Evolutionary conservation across 1,140 invertebrate species (phyloP), one percentile per base, ranked within the genome.

Genomic region (Apis florea): DNA sequence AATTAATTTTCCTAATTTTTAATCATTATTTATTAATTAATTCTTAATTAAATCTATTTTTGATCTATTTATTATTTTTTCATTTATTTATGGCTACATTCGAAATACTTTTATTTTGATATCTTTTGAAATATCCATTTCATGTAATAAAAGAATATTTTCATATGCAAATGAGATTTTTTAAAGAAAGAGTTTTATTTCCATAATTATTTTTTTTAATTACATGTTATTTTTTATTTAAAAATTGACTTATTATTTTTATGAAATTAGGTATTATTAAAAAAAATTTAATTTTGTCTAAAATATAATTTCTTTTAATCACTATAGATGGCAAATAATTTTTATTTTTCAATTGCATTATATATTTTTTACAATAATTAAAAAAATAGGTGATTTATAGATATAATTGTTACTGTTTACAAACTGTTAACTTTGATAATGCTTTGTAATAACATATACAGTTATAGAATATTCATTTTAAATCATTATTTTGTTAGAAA

Each of bases 301-400:
- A 31, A 61, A n/a, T 63, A 54, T 24, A 31, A 40, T 58, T 51
- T 67, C 13, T 49, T n/a, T 56, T 24, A 17, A 51, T n/a, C 54
- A 15, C 1, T 26, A 3, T 51, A 31, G 15, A 59, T 24, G 67
- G 54, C 51, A 49, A n/a, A 54, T 58, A 15, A 67, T 21, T 58
- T 21, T 24, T 80, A 66, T 75, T 70, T 82, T 26, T 76, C 6
- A 77, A 40, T 82, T 51, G 2, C 51, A 82, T 82, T 56, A 26
- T 59, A 72, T 12, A 40, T 67, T 31, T 49, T 72, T 75, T 92
- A 93, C 89, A 93, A 89, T 93, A 90, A 92, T 93, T 93, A 93
- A 93, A 93, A n/a, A 93, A 93, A 93, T 93, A 93, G 90, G 86
- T 91, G 70, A 85, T 92, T 90, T 92, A 88, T 91, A 92, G 91